A percentile compares a stretch with the other conserved stretches of the same genome.
Conservation (phyloP, 2,797 vertebrate species). For the Acanthurus lineatus region DNA sequence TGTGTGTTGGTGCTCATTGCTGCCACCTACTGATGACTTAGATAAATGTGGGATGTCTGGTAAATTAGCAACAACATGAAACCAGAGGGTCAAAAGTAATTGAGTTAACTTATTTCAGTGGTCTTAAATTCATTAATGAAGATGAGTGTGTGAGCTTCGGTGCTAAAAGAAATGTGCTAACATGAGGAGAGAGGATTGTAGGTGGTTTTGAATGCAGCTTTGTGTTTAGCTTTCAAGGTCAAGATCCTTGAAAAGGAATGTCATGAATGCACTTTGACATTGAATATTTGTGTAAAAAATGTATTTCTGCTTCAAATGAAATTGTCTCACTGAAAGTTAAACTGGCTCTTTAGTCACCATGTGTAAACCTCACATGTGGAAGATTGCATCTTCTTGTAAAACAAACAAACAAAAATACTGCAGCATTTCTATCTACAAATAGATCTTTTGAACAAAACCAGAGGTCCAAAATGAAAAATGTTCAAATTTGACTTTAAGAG, state of each 20-base stretch:
- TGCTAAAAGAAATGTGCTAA: neutral
- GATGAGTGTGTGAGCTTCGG: neutral
- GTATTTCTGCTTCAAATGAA: too few species aligned
- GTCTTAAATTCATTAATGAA: neutral
- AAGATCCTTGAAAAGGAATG: too few species aligned
- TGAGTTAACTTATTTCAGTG: neutral
- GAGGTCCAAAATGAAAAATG: neutral
- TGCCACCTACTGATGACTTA: conserved; percentile 33
- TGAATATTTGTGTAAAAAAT: too few species aligned
- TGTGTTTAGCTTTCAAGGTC: too few species aligned
- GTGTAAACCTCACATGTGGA: too few species aligned
- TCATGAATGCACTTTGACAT: too few species aligned
- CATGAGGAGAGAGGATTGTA: neutral
- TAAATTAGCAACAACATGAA: neutral
- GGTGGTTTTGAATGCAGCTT: too few species aligned
- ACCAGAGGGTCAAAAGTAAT: neutral
- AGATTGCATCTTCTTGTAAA: too few species aligned
- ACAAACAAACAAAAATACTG: too few species aligned
- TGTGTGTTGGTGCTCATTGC: neutral
- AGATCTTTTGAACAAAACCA: neutral
- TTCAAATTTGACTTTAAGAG: neutral
- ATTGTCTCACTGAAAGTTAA: too few species aligned
- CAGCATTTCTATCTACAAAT: neutral
- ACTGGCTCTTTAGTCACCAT: too few species aligned
- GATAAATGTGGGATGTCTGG: neutral